Evolutionary conservation across 2,113 vertebrate genomes (phyloP).

Genomic region (Lycaon pictus): DNA sequence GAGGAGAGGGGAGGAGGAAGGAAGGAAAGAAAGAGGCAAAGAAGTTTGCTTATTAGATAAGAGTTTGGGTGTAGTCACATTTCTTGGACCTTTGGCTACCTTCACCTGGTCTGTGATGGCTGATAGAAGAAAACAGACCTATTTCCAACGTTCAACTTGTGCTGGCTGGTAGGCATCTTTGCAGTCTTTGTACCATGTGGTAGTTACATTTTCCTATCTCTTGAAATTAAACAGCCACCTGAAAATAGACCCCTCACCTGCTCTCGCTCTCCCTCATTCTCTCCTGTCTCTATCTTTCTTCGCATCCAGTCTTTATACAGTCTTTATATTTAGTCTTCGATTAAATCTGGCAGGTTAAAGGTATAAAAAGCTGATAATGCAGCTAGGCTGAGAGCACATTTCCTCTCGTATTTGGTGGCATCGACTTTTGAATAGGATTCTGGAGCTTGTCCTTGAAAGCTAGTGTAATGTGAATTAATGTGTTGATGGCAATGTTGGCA

Average conservation of each 20-base stretch:
- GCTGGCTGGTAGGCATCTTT: not conserved
- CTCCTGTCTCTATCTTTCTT: not conserved
- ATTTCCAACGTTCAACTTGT: not conserved
- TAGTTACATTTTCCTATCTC: not conserved
- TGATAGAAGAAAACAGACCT: not conserved
- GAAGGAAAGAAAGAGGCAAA: not conserved
- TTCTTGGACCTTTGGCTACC: not conserved
- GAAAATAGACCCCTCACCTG: conserved; percentile 32
- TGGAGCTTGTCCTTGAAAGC: conserved; percentile 79
- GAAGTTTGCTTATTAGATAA: not conserved
- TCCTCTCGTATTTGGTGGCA: conserved; percentile 70
- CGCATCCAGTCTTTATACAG: not conserved
- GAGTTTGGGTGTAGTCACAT: rapidly evolving
- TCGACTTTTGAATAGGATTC: conserved; percentile 79
- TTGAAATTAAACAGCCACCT: conserved; percentile 58
- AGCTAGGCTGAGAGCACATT: conserved; percentile 68
- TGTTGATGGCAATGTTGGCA: conserved; percentile 57
- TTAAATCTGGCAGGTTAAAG: conserved; percentile 62
- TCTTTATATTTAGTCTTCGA: conserved; percentile 52
- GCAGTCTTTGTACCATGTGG: not conserved
- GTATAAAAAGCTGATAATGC: conserved; percentile 51
- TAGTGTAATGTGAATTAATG: conserved; percentile 65
- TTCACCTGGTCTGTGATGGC: not conserved
- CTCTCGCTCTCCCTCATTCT: not conserved
- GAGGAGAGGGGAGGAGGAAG: not conserved